Evolutionary conservation across 2,888 invertebrate species (phyloP).

Genomic region (Synergus gifuensis): DNA sequence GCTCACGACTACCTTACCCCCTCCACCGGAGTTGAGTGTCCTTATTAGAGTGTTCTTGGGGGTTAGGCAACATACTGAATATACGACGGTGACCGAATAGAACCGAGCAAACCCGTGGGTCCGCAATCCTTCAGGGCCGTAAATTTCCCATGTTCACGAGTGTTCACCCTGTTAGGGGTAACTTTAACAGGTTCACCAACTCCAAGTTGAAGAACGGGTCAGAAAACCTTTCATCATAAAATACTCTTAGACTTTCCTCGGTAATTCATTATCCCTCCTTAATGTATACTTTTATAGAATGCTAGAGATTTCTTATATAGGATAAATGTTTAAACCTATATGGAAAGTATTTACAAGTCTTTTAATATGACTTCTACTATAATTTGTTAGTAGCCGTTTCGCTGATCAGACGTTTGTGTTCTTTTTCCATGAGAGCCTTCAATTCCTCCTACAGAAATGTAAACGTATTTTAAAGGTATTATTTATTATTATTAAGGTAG

Average conservation of each 20-base stretch:
- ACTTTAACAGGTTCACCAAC: too few relatives aligned
- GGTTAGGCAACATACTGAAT: too few relatives aligned
- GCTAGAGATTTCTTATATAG: too few relatives aligned
- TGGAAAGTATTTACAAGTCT: constrained; percentile 5
- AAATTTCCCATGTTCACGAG: too few relatives aligned
- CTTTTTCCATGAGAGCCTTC: constrained; percentile 79
- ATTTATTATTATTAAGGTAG: not conserved
- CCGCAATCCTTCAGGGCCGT: too few relatives aligned
- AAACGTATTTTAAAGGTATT: not conserved
- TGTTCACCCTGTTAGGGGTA: too few relatives aligned
- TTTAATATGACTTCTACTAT: not conserved
- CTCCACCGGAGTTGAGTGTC: too few relatives aligned
- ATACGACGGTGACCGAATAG: too few relatives aligned
- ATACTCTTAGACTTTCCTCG: constrained; percentile 43
- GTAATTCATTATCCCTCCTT: constrained; percentile 8
- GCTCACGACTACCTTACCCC: too few relatives aligned
- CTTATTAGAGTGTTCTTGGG: too few relatives aligned
- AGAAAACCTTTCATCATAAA: constrained; percentile 78
- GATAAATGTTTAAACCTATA: not conserved
- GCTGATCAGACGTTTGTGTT: constrained; percentile 80
- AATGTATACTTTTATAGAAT: not conserved
- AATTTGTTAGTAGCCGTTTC: constrained; percentile 12
- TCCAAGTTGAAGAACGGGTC: too few relatives aligned
- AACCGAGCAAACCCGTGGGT: too few relatives aligned
- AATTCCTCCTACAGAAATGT: constrained; percentile 81